Conservation (phyloP, 2,113 vertebrate genomes). For the Agapornis roseicollis region DNA sequence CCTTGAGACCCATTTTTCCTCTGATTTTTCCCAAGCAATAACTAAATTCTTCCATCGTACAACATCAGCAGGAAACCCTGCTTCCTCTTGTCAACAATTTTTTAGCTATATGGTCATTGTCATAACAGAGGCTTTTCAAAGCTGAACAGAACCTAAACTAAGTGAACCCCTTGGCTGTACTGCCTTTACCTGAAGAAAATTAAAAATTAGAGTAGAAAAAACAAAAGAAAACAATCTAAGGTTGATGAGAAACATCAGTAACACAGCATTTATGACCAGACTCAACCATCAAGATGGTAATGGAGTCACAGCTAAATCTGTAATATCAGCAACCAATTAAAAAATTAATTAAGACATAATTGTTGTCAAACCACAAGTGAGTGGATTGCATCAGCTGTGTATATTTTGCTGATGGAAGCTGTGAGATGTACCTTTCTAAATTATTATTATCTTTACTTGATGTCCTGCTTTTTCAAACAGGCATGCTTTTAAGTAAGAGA, state of each 20-base stretch:
- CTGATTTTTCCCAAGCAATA: background rate
- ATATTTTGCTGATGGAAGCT: background rate
- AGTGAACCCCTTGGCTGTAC: background rate
- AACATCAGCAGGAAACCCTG: background rate
- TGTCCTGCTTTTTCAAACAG: background rate
- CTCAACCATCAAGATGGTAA: background rate
- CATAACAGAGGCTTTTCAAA: background rate
- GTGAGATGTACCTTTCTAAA: background rate
- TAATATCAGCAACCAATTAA: background rate
- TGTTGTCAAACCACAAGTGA: background rate
- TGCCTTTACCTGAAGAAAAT: background rate
- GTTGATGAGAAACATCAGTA: background rate
- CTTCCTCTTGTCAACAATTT: background rate
- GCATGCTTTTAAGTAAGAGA: background rate
- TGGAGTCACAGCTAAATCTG: background rate
- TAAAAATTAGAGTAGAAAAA: background rate
- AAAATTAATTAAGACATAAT: background rate
- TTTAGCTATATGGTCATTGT: background rate
- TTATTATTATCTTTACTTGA: background rate
- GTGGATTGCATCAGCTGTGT: background rate
- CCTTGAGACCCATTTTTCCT: background rate
- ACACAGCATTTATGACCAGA: background rate
- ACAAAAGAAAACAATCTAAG: background rate
- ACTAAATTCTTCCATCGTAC: background rate
- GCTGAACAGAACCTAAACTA: background rate